Percentiles rank a stretch among this genome's conserved stretches.
Conservation (phyloP, 2,888 invertebrate species). For the Phengaris arion region DNA sequence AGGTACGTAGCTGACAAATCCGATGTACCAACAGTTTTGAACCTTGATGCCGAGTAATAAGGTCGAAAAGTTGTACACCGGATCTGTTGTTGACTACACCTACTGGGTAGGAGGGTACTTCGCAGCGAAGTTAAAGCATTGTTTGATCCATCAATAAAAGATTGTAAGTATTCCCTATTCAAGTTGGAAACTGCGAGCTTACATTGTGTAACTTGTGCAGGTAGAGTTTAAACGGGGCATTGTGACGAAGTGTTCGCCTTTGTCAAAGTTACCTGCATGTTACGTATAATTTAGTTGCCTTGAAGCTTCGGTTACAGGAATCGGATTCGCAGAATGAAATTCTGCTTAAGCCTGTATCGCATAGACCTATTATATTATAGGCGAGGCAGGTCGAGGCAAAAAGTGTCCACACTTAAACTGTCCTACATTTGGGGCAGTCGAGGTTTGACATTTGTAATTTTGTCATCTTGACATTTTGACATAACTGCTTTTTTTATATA, state of each 20-base stretch:
- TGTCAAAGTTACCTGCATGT: conserved; percentile 26
- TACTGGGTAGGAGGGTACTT: neutral
- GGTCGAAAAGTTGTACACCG: too few relatives aligned
- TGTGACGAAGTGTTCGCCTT: conserved; percentile 39
- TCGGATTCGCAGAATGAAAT: neutral
- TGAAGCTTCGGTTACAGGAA: neutral
- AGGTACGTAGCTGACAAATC: too few relatives aligned
- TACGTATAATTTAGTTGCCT: neutral
- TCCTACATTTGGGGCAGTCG: too few relatives aligned
- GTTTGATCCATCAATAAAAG: conserved; percentile 22
- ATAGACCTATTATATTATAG: neutral
- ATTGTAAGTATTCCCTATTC: conserved; percentile 49
- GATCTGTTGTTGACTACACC: too few relatives aligned
- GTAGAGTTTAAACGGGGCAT: conserved; percentile 40
- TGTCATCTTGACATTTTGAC: too few relatives aligned
- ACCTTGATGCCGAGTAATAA: too few relatives aligned
- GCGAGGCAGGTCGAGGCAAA: too few relatives aligned
- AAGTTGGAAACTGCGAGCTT: conserved; percentile 46
- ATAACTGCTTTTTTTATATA: too few relatives aligned
- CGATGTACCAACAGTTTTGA: too few relatives aligned
- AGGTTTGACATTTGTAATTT: too few relatives aligned
- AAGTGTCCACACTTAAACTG: too few relatives aligned
- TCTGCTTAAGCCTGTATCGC: neutral
- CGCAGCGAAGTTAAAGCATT: conserved; percentile 6
- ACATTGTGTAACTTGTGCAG: conserved; percentile 40